Evolutionary conservation across 1,140 invertebrate species (phyloP).

Genomic region (Melitaea cinxia): DNA sequence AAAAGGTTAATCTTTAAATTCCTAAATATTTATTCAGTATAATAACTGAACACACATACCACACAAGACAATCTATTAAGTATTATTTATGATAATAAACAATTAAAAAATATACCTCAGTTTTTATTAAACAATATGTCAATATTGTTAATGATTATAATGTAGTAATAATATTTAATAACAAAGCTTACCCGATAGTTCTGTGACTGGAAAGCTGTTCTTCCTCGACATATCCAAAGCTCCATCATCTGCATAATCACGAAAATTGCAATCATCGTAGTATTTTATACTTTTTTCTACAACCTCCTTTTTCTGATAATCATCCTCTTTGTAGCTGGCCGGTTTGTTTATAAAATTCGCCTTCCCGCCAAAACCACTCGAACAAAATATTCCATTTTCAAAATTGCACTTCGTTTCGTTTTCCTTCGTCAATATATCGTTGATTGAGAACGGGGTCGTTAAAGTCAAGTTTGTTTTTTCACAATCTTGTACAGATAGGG

Average conservation of each 20-base stretch:
- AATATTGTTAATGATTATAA: too few relatives aligned
- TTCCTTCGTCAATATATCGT: slow-evolving; percentile 86
- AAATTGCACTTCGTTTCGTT: slow-evolving; percentile 70
- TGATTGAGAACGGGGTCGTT: slow-evolving; percentile 88
- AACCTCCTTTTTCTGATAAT: slow-evolving; percentile 55
- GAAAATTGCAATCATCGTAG: slow-evolving; percentile 69
- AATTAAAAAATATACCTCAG: too few relatives aligned
- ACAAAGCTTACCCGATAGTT: slow-evolving; percentile 65
- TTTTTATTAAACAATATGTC: too few relatives aligned
- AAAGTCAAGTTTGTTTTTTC: slow-evolving; percentile 71
- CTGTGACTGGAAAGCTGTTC: slow-evolving; percentile 69
- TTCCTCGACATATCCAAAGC: slow-evolving; percentile 74
- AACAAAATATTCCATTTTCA: slow-evolving; percentile 66
- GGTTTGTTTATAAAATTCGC: slow-evolving; percentile 58
- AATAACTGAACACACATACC: too few relatives aligned
- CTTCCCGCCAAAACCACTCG: slow-evolving; percentile 55
- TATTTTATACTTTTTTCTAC: slow-evolving; percentile 66
- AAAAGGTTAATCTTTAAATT: too few relatives aligned
- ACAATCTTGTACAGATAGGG: slow-evolving; percentile 63
- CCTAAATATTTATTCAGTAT: too few relatives aligned
- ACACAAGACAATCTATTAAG: too few relatives aligned
- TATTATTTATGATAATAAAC: too few relatives aligned
- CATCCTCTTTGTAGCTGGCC: slow-evolving; percentile 53
- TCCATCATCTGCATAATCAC: slow-evolving; percentile 65
- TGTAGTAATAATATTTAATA: slow-evolving; percentile 17